Base-by-base conservation (phyloP, 2,888 invertebrate species). In the Melanotus villosus region DNA sequence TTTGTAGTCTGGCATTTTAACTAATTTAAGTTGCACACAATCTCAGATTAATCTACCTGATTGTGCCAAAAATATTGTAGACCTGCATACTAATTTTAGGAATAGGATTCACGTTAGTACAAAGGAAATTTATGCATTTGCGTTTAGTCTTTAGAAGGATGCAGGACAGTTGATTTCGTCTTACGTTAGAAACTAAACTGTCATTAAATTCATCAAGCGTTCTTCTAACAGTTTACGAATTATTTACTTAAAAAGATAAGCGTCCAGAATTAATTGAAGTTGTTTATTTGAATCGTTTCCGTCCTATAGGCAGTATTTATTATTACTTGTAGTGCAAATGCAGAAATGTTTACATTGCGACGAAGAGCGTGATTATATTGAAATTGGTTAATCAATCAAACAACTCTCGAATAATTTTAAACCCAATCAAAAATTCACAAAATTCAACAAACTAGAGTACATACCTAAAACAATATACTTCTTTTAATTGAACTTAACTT, bases 31-130 rank as follows among this genome's bases (percentile, higher is more conserved):
- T 66, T 45, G 14, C 36, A 47, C 45, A 45, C 45, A 63, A 63
- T 68, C 63, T 50, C 26, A 68, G 68, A 68, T 68, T 65, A 68
- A 68, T 68, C 59, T 65, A 59, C 63, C 64, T 56, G 68, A 64
- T 68, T 68, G 64, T 59, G 68, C 64, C 68, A 68, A 65, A 68
- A 68, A 64, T 52, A 58, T 64, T 56, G 41, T 56, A 38, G 23
- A 45, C 26, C 14, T 23, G 23, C 16, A 1, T 12, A 56, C 56
- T 56, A 56, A 56, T 38, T 56, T 56, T 56, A 56, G 56, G 36
- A 19, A 36, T 36, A 19, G 19, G 12, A 6, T 5, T 34, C 7
- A 21, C 19, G 10, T 21, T 1, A 38, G 14, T 21, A 21, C 56
- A 56, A 34, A 36, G 56, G 12, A 18, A 32, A 32, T 52, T 52